phyloP scores from a whole-genome alignment of 2,113 vertebrate species.

The Cyrtonyx montezumae region DNA sequence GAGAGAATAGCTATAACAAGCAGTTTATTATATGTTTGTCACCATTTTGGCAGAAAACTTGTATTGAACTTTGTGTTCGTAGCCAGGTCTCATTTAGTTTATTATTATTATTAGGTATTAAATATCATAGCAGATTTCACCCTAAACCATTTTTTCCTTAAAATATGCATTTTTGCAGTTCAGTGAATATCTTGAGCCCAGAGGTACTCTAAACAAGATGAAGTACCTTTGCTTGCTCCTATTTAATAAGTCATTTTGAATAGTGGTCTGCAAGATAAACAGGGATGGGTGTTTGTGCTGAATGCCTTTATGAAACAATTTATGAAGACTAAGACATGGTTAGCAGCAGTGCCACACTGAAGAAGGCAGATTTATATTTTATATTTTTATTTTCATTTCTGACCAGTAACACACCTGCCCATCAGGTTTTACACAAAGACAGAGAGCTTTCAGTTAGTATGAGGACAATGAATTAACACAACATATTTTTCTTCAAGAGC shows the following conservation, averaged over 20 bases:
- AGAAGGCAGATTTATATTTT: neutral
- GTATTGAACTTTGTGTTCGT: fast-evolving
- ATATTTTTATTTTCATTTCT: neutral
- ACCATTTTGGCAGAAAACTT: neutral
- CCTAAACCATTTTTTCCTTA: neutral
- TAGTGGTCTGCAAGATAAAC: neutral
- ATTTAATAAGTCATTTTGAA: neutral
- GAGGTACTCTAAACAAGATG: neutral
- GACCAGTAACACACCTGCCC: neutral
- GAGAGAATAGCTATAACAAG: neutral
- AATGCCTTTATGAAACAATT: neutral
- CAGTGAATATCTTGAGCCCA: neutral
- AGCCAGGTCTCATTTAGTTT: neutral
- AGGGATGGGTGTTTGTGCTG: neutral
- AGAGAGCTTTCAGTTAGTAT: neutral
- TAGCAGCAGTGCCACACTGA: neutral
- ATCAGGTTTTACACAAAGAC: neutral
- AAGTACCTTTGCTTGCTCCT: neutral
- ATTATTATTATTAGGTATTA: neutral
- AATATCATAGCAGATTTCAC: neutral
- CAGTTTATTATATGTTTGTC: neutral
- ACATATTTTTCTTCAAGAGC: neutral
- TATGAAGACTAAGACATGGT: neutral
- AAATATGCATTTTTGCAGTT: neutral
- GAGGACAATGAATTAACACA: neutral